These are phyloP conservation scores for Bembecia ichneumoniformis DNA, from an alignment of 2,888 invertebrate species.

Conservation along the genomic window DNA sequence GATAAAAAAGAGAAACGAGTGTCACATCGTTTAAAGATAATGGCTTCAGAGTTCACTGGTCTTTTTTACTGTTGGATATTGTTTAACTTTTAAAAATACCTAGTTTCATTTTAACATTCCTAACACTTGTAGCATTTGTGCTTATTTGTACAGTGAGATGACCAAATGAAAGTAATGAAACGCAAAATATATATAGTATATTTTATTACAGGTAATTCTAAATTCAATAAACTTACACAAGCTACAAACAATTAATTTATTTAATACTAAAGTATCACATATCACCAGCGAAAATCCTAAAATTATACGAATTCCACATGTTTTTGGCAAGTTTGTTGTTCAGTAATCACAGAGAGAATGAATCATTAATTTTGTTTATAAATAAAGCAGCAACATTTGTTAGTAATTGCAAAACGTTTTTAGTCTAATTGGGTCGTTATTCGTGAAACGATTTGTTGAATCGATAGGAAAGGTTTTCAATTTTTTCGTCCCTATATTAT, in stretches of 20 bases:
- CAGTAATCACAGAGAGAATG: constrained; percentile 25
- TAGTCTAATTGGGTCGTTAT: no score
- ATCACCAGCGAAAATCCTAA: constrained; percentile 53
- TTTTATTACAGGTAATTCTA: neutral
- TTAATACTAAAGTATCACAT: constrained; percentile 65
- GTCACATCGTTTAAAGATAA: neutral
- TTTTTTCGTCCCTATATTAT: no score
- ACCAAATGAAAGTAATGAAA: no score
- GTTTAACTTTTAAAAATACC: no score
- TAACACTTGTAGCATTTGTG: no score
- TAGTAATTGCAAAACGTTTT: no score
- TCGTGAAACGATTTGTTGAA: no score
- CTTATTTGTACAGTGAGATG: neutral
- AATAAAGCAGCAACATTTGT: no score
- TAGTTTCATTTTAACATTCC: no score
- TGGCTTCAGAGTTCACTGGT: no score
- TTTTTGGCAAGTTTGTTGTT: constrained; percentile 27
- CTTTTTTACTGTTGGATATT: no score
- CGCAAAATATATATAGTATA: neutral
- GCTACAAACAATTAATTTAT: constrained; percentile 20
- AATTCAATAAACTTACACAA: neutral
- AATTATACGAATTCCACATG: constrained; percentile 15
- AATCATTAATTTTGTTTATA: neutral
- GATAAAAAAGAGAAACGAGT: neutral
- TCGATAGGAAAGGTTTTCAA: no score